Conservation (phyloP, 2,797 vertebrate species). For the Amazona ochrocephala region DNA sequence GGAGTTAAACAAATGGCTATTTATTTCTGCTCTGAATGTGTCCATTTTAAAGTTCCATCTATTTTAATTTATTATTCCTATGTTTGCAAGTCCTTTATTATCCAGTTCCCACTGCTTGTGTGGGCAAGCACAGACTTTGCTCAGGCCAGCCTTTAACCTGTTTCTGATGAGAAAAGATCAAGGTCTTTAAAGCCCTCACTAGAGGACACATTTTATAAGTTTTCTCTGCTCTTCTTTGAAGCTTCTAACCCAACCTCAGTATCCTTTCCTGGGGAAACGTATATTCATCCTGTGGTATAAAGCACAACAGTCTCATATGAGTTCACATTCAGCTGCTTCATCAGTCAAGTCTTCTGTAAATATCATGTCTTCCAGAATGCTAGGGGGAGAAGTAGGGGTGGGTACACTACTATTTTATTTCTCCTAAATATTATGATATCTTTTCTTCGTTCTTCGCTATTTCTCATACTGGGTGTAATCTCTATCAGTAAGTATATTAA, state of each 20-base stretch:
- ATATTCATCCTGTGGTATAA: not conserved
- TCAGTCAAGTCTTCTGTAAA: not conserved
- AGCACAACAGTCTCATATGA: not conserved
- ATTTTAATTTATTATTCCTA: constrained; percentile 45
- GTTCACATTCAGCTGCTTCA: not conserved
- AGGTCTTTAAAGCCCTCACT: not conserved
- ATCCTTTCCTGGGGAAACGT: not conserved
- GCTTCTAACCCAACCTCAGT: not conserved
- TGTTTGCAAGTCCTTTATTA: constrained; percentile 35
- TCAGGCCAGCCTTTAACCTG: constrained; percentile 15
- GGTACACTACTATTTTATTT: not conserved
- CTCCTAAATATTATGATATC: not conserved
- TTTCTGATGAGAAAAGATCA: not conserved
- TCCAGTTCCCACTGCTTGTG: not conserved
- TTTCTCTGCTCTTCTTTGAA: constrained; percentile 1
- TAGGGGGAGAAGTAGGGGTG: not conserved
- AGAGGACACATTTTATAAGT: not conserved
- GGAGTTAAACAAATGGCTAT: constrained; percentile 56
- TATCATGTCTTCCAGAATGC: accelerated
- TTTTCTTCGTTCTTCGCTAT: not conserved
- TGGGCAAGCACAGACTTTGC: constrained; percentile 22
- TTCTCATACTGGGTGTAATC: not conserved
- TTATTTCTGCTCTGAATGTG: constrained; percentile 47
- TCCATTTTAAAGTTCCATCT: constrained; percentile 54
- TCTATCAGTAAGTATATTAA: not conserved